Percentiles rank a stretch among this genome's conserved stretches.
phyloP scores from a whole-genome alignment of 2,113 vertebrate species.

The Hyla sarda region DNA sequence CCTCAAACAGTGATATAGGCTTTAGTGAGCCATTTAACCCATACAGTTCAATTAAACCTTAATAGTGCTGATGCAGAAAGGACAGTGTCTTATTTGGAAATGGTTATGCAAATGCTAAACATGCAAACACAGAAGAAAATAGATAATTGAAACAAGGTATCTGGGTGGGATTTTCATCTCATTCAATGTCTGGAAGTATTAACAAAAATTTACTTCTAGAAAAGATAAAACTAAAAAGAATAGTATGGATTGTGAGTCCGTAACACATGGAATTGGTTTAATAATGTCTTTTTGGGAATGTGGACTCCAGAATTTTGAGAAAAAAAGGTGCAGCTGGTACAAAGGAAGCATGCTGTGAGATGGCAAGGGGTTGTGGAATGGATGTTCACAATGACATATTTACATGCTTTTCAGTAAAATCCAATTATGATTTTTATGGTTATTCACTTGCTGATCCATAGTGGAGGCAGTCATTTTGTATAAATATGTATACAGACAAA shows the following conservation, averaged over 20 bases:
- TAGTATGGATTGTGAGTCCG: slow-evolving; percentile 58
- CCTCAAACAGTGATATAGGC: background rate
- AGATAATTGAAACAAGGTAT: slow-evolving; percentile 74
- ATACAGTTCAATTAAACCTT: slow-evolving; percentile 4
- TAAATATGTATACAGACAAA: background rate
- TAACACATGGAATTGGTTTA: slow-evolving; percentile 55
- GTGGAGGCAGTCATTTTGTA: slow-evolving; percentile 26
- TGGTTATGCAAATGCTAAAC: slow-evolving; percentile 70
- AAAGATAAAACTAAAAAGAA: slow-evolving; percentile 15
- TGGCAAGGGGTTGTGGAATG: slow-evolving; percentile 20
- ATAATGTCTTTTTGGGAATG: slow-evolving; percentile 19
- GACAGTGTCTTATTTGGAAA: slow-evolving; percentile 65
- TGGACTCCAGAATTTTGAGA: slow-evolving; percentile 58
- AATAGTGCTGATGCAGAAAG: slow-evolving; percentile 62
- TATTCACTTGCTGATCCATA: slow-evolving; percentile 57
- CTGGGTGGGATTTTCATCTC: slow-evolving; percentile 73
- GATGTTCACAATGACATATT: slow-evolving; percentile 49
- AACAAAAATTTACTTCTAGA: slow-evolving; percentile 54
- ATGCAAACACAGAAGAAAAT: slow-evolving; percentile 78
- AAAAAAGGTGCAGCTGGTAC: slow-evolving; percentile 47
- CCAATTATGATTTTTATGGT: slow-evolving; percentile 58
- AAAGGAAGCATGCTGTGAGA: slow-evolving; percentile 40
- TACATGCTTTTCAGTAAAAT: slow-evolving; percentile 59
- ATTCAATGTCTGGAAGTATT: slow-evolving; percentile 46
- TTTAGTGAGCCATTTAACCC: background rate